Evolutionary conservation across 2,113 vertebrate genomes (phyloP), one percentile per base, ranked within the genome.

Genomic region (Leptocoma aspasia): DNA sequence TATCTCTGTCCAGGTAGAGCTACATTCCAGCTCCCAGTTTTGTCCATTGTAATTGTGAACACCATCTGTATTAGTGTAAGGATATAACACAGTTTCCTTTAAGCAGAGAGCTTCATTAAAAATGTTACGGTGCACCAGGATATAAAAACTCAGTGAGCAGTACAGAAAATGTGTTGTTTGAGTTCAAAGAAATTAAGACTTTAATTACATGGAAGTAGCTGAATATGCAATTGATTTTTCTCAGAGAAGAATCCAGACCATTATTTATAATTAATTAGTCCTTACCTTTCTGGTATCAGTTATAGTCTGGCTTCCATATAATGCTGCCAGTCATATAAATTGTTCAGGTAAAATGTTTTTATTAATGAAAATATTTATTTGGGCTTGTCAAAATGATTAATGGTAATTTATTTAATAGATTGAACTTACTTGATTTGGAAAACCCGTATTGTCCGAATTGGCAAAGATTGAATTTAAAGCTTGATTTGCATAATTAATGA

Each of bases 141-240:
- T 93, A 39, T 90, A 85, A 92, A 84, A 75, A 23, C 50, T 82
- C 47, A 27, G 26, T 0, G 1, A 89, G 60, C 65, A 70, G 53
- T 78, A 83, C 72, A 65, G 85, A 71, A 87, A 96, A 49, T 5
- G 20, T 68, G 71, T 54, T 82, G 54, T 80, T 94, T 82, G 60
- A 66, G 52, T 89, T 95, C 96, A 84, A 93, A 94, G 76, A 94
- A 95, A 91, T 92, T 37, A 86, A 69, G 72, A 42, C 60, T 94
- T 86, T 42, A 97, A 82, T 90, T 89, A 60, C 56, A 11, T 72
- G 49, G 47, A 90, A 69, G 49, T 89, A 82, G 71, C 44, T 94
- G 70, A 93, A 84, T 81, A 88, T 77, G 59, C 64, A 83, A 13
- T 83, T 94, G 79, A 73, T 90, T 92, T 90, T 94, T 95, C 71